Percentiles rank a stretch among this genome's conserved stretches.
These are phyloP conservation scores for Anthoptus insignis DNA, from an alignment of 2,888 invertebrate species.

Conservation along the genomic window DNA sequence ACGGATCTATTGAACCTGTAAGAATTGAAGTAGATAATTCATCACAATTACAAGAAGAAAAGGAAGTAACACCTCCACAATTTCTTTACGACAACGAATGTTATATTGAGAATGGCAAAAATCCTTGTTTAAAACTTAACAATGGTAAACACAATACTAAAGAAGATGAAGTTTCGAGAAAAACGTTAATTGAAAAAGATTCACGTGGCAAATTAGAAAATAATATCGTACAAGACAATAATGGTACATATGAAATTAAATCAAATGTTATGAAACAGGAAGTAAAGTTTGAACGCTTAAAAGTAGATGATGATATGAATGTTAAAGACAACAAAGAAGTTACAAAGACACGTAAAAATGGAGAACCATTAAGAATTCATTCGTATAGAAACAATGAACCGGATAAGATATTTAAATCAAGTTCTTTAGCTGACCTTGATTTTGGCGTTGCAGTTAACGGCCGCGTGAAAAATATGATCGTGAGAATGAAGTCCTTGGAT, in stretches of 20 bases:
- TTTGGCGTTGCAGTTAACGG: constrained; percentile 65
- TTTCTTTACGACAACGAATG: neutral
- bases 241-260: constrained; percentile 19
- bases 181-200: neutral
- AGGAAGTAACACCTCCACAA: neutral
- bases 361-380: constrained; percentile 24
- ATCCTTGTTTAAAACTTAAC: neutral
- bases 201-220: too few species aligned
- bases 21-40: neutral
- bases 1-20: neutral
- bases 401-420: constrained; percentile 46
- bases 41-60: too few species aligned
- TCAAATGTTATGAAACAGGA: constrained; percentile 1
- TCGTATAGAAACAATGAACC: constrained; percentile 42
- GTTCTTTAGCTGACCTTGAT: constrained; percentile 63
- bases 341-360: constrained; percentile 7
- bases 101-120: neutral
- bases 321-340: constrained; percentile 14
- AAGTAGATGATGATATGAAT: constrained; percentile 30
- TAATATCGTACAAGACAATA: too few species aligned
- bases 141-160: neutral
- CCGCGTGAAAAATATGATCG: constrained; percentile 63
- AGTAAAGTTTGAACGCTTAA: neutral
- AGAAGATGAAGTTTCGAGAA: neutral
- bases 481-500: constrained; percentile 68